Percentiles rank a stretch among this genome's conserved stretches.
Conservation (phyloP, 1,140 invertebrate genomes). For the Xylocopa sonorina region DNA sequence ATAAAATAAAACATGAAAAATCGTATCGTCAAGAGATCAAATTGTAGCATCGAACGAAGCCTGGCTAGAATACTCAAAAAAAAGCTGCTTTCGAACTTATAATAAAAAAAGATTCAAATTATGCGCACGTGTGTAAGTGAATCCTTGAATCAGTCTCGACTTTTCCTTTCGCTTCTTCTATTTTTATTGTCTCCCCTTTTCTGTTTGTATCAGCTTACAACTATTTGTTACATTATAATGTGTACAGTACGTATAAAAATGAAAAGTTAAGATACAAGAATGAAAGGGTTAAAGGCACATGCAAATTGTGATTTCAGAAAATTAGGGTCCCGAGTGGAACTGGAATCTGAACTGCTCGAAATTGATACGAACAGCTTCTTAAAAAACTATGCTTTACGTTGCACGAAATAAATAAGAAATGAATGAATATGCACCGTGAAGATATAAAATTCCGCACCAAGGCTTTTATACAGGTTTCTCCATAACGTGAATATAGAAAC, state of each 20-base stretch:
- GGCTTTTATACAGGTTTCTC: constrained; percentile 82
- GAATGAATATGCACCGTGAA: background rate
- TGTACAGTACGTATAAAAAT: background rate
- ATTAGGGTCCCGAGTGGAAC: no score
- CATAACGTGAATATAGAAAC: constrained; percentile 92
- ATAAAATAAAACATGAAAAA: constrained; percentile 22
- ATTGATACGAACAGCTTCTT: background rate
- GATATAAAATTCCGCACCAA: no score
- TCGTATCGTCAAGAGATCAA: constrained; percentile 63
- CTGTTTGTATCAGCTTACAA: background rate
- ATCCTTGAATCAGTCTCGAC: background rate
- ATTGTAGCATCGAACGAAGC: constrained; percentile 70
- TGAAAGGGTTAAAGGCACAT: no score
- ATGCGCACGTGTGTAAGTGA: background rate
- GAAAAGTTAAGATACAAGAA: background rate
- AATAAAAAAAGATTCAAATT: constrained; percentile 67
- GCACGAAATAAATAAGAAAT: constrained; percentile 9
- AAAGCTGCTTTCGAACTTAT: constrained; percentile 72
- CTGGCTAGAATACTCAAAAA: constrained; percentile 70
- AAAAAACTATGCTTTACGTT: background rate
- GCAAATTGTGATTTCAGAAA: background rate
- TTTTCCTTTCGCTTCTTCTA: background rate
- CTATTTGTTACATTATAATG: background rate
- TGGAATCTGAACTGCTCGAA: background rate
- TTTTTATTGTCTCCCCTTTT: background rate